phyloP scores from a whole-genome alignment of 1,140 invertebrate genomes.

The Nasonia longicornis region DNA sequence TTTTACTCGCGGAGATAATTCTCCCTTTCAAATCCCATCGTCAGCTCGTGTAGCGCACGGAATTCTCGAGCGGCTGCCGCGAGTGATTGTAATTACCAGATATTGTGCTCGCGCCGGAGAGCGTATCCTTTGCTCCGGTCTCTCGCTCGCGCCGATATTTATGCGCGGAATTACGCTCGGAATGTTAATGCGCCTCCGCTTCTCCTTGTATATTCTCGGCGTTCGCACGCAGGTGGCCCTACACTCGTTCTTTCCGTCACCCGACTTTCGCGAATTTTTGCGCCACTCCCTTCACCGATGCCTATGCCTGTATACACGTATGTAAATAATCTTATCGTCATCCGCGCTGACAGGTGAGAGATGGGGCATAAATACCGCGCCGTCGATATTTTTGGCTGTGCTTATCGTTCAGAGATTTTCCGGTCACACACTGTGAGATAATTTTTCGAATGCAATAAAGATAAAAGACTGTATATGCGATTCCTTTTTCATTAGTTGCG shows the following conservation, averaged over 20 bases:
- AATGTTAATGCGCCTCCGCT: conserved; percentile 53
- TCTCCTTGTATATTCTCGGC: conserved; percentile 37
- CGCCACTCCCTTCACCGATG: neutral
- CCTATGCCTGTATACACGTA: neutral
- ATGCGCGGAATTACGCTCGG: conserved; percentile 54
- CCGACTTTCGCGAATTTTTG: neutral
- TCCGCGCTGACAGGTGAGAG: neutral
- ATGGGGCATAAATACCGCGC: neutral
- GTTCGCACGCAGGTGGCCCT: conserved; percentile 20
- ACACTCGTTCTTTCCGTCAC: neutral
- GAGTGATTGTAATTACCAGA: conserved; percentile 56
- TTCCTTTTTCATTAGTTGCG: no score
- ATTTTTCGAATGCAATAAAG: no score
- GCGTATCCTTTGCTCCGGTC: conserved; percentile 51
- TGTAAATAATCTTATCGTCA: conserved; percentile 29
- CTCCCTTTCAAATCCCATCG: neutral
- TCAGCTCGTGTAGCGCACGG: neutral
- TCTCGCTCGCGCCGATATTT: conserved; percentile 52
- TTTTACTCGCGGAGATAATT: neutral
- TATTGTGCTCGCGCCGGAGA: conserved; percentile 55
- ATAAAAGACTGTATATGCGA: no score
- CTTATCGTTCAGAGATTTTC: conserved; percentile 15
- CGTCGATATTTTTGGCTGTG: neutral
- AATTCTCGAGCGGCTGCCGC: neutral
- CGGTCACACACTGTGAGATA: neutral